These are phyloP conservation scores for Vicugna pacos DNA, from an alignment of 2,113 vertebrate genomes.

Conservation along the genomic window DNA sequence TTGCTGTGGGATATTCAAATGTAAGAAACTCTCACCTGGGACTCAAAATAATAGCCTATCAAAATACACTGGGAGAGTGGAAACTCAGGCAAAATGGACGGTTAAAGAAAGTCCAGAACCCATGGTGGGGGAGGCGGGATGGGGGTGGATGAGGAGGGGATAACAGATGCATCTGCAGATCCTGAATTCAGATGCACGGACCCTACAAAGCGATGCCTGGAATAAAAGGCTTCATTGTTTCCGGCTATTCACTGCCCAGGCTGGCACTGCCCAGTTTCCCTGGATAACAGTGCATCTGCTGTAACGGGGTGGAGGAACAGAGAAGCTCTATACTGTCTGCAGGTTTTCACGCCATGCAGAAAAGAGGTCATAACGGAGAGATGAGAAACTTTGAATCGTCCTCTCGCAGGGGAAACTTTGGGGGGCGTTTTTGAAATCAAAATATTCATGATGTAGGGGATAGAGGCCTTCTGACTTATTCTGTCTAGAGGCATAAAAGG, in stretches of 20 bases:
- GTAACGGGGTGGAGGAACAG: background rate
- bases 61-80: background rate
- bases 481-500: background rate
- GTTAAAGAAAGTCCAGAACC: background rate
- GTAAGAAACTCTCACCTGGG: conserved; percentile 41
- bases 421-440: background rate
- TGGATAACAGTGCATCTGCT: background rate
- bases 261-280: background rate
- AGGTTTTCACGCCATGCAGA: background rate
- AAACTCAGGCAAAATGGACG: background rate
- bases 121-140: accelerated
- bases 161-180: background rate
- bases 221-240: background rate
- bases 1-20: background rate
- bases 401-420: background rate
- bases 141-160: background rate
- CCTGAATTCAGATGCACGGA: conserved; percentile 22
- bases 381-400: background rate
- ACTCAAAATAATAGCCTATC: conserved; percentile 37
- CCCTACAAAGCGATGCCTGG: background rate
- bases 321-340: background rate
- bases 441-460: background rate
- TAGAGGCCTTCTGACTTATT: background rate
- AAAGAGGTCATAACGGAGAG: background rate
- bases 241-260: background rate